Evolutionary conservation across 2,797 vertebrate species (phyloP), one percentile per base, ranked within the genome.

Genomic region (Sebastes oblongus): DNA sequence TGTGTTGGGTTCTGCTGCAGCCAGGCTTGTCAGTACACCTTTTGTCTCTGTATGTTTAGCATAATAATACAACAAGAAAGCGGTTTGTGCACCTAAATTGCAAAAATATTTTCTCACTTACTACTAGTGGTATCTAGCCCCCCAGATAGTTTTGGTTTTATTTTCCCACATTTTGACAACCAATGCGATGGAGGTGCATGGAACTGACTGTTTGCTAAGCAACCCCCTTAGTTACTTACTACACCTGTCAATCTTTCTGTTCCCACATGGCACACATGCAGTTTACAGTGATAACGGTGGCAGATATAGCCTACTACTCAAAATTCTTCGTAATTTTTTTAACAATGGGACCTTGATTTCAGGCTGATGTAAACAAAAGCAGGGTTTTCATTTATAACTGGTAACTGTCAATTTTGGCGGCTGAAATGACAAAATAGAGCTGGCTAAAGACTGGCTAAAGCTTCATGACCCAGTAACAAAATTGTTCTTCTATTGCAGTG

Each of bases 1-100:
- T 88, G 81, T 87, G 90, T 87, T 79, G 84, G 73, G 82, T 73
- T 84, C 56, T 77, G 66, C 69, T 64, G 30, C 64, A 59, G 75
- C 70, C 78, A 77, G 62, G 32, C 22, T 20, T 50, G 60, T 80
- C 50, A 74, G 39, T 22, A 68, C 60, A 36, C 39, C 46, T 68
- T 75, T 80, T 54, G 58, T 78, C 62, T 81, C 27, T 58, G 12
- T 79, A 4, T 34, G 36, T 10, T 77, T 59, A 5, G 29, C 9
- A 22, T 39, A 34, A 20, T 67, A 12, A 20, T 29, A 25, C 58
- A 59, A 30, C 3, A 69, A 39, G 20, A 77, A 29, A 29, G 25
- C 11, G 18, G 20, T 24, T 25, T 5, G 6, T 70, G 12, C 1
- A 52, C 52, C 8, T 75, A 11, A 54, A 66, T 27, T n/a, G 36